Evolutionary conservation across 2,113 vertebrate species (phyloP), one percentile per base, ranked within the genome.

Genomic region (Mellivora capensis): DNA sequence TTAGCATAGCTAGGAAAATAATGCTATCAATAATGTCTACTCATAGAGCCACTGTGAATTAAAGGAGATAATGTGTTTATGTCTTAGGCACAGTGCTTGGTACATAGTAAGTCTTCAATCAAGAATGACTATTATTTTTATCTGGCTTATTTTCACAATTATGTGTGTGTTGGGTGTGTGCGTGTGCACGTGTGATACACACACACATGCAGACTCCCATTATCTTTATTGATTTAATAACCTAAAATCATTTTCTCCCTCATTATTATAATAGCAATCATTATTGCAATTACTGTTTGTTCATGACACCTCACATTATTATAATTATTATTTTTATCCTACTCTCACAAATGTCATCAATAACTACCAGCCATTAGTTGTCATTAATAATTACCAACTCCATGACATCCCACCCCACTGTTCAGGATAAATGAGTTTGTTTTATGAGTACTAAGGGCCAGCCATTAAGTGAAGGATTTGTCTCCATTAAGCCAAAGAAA

Each of bases 291-390:
- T 97, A 98, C 94, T 90, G 76, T 92, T 95, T 95, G 72, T 91
- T 95, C 96, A 64, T 52, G 96, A 97, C 92, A 98, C 87, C 80
- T 93, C 81, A 61, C 76, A 95, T 98, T 97, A 97, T 94, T 97
- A 57, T 97, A 98, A 98, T 98, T 97, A 97, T 95, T 98, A 93
- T 98, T 98, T 98, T 98, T 96, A 96, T 85, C 95, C 76, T 88
- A 12, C 49, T 95, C 81, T 97, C 87, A 87, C 92, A 97, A 96
- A 96, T 97, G 97, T 98, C 97, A 95, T 94, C 97, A 98, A 81
- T 97, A 96, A 96, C 92, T 87, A 92, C 84, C 71, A 96, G 57
- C 92, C 95, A 95, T 94, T 97, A 84, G 69, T 85, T 90, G 94
- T 96, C 79, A 93, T 96, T 97, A 95, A 92, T 85, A 94, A 98